phyloP scores from a whole-genome alignment of 2,888 invertebrate genomes.

The Polymixis lichenea region DNA sequence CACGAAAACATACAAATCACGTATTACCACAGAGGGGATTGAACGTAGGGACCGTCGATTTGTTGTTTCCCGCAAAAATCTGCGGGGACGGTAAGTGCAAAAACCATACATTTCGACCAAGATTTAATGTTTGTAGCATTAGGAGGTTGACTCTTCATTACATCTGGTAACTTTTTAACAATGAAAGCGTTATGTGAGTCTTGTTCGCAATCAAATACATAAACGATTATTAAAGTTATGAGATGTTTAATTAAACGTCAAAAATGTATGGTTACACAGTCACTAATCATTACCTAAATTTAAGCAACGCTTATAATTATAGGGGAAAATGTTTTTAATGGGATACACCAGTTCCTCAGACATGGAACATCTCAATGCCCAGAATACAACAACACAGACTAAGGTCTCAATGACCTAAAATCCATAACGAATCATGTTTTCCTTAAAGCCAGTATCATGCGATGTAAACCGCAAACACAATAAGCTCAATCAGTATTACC shows the following conservation, averaged over 20 bases:
- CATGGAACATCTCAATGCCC: neutral
- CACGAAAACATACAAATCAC: too few species aligned
- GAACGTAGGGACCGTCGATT: too few species aligned
- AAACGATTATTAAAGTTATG: too few species aligned
- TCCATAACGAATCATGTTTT: neutral
- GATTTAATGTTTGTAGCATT: neutral
- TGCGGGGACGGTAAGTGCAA: neutral
- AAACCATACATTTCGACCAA: neutral
- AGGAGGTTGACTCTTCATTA: too few species aligned
- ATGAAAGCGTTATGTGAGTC: neutral
- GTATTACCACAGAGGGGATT: too few species aligned
- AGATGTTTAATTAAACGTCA: too few species aligned
- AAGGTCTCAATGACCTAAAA: neutral
- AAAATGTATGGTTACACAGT: too few species aligned
- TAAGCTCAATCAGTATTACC: neutral
- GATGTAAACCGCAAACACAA: neutral
- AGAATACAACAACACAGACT: neutral
- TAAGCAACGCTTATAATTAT: too few species aligned
- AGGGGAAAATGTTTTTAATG: too few species aligned
- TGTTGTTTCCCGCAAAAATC: neutral
- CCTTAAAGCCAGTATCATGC: neutral
- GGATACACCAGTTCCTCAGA: neutral
- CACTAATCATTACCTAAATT: too few species aligned
- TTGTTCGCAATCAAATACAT: neutral
- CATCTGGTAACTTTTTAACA: too few species aligned